Conservation (phyloP, 2,888 invertebrate genomes). For the Acronicta aceris region DNA sequence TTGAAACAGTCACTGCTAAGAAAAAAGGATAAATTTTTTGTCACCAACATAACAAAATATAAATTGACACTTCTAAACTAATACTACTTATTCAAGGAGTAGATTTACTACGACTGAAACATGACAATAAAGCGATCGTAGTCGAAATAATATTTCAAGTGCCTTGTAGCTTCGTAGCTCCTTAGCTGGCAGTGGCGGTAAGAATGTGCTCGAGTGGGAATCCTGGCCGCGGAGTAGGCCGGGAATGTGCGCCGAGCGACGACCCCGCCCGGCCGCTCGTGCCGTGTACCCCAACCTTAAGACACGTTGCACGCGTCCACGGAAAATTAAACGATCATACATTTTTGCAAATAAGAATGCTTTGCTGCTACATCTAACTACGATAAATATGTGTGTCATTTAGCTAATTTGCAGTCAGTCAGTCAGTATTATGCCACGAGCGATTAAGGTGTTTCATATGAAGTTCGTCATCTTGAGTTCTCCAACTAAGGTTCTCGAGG, state of each 20-base stretch:
- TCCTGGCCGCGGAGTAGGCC: constrained; percentile 70
- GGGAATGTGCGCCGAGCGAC: constrained; percentile 73
- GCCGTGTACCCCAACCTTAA: constrained; percentile 53
- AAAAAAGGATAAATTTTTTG: too few relatives aligned
- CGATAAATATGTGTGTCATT: neutral
- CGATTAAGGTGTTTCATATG: too few relatives aligned
- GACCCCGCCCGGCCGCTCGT: constrained; percentile 72
- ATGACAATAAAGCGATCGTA: constrained; percentile 19
- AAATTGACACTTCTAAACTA: too few relatives aligned
- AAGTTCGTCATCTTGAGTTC: too few relatives aligned
- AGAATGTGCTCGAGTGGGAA: constrained; percentile 80
- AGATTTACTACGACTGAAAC: neutral
- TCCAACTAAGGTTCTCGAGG: too few relatives aligned
- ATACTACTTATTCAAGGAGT: neutral
- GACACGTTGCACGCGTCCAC: constrained; percentile 30
- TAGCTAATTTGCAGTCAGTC: too few relatives aligned
- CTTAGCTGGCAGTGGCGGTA: constrained; percentile 65
- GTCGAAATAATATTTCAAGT: constrained; percentile 6
- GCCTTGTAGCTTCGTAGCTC: constrained; percentile 57
- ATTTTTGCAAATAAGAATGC: constrained; percentile 45
- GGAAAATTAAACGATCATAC: constrained; percentile 44
- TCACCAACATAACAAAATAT: too few relatives aligned
- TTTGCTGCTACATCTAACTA: neutral
- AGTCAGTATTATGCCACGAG: too few relatives aligned
- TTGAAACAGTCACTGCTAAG: too few relatives aligned